Conservation (phyloP, 2,888 invertebrate genomes). For the Pristionchus entomophagus region DNA sequence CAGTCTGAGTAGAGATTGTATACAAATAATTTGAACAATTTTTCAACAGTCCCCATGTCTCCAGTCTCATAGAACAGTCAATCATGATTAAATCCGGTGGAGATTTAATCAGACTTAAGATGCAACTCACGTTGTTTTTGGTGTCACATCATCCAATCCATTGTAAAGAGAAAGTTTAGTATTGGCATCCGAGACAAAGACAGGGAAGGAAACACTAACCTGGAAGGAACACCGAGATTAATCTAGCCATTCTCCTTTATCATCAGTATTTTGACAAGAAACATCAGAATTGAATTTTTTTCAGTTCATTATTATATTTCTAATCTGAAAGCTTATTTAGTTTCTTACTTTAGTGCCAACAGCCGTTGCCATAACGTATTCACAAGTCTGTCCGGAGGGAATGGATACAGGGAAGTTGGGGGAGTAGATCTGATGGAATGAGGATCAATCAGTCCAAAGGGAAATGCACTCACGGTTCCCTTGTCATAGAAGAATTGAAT, state of each 20-base stretch:
- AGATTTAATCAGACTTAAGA: too few species aligned
- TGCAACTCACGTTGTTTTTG: not conserved
- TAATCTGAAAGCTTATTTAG: too few species aligned
- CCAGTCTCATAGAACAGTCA: not conserved
- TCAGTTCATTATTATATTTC: too few species aligned
- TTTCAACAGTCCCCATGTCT: too few species aligned
- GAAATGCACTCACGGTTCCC: not conserved
- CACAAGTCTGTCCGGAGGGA: not conserved
- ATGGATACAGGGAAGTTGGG: slow-evolving; percentile 23
- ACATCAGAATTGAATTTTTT: too few species aligned
- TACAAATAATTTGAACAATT: not conserved
- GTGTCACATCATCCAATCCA: slow-evolving; percentile 6
- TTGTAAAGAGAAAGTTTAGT: not conserved
- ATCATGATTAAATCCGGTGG: too few species aligned
- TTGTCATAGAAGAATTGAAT: slow-evolving; percentile 20
- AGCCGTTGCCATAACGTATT: not conserved
- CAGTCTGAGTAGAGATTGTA: not conserved
- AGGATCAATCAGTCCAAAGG: not conserved
- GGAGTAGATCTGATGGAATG: slow-evolving; percentile 1
- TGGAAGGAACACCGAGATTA: not conserved
- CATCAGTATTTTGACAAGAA: too few species aligned
- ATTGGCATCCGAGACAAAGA: not conserved
- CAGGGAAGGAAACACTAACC: not conserved
- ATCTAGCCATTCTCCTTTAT: too few species aligned
- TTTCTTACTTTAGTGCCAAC: not conserved